Conservation (phyloP, 1,140 invertebrate genomes). For the Plutomurus gul region DNA sequence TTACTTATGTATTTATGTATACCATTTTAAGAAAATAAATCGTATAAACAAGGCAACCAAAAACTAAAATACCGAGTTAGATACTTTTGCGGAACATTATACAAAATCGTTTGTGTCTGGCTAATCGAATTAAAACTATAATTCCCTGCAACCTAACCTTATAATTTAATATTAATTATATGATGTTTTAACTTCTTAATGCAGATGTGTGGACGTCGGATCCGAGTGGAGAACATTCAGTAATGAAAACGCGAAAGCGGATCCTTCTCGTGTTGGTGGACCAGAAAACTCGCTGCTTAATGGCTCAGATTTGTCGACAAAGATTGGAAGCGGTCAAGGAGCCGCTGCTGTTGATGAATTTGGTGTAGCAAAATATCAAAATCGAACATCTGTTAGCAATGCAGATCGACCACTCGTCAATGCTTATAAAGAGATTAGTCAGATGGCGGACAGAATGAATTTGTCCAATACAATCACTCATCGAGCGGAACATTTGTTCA, state of each 20-base stretch:
- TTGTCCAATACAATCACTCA: constrained; percentile 93
- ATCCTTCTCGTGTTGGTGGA: constrained; percentile 98
- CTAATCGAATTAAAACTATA: no score
- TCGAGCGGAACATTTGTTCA: constrained; percentile 94
- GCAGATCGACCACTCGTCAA: constrained; percentile 92
- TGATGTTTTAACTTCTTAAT: constrained; percentile 55
- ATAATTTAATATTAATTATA: no score
- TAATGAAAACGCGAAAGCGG: constrained; percentile 94
- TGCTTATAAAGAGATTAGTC: constrained; percentile 88
- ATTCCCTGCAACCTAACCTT: no score
- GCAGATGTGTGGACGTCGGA: constrained; percentile 98
- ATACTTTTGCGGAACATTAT: no score
- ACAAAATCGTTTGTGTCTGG: no score
- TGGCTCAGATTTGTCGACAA: constrained; percentile 95
- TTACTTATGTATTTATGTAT: no score
- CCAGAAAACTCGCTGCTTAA: constrained; percentile 93
- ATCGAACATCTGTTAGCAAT: constrained; percentile 87
- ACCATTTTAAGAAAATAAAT: no score
- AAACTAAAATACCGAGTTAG: no score
- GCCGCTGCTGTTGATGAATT: constrained; percentile 81
- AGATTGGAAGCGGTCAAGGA: constrained; percentile 90
- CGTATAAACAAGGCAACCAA: no score
- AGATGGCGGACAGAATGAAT: constrained; percentile 98
- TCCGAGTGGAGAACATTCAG: constrained; percentile 99
- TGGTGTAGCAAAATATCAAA: constrained; percentile 90